These are phyloP conservation scores for Hemithea aestivaria DNA, from an alignment of 2,888 invertebrate genomes.

Conservation along the genomic window DNA sequence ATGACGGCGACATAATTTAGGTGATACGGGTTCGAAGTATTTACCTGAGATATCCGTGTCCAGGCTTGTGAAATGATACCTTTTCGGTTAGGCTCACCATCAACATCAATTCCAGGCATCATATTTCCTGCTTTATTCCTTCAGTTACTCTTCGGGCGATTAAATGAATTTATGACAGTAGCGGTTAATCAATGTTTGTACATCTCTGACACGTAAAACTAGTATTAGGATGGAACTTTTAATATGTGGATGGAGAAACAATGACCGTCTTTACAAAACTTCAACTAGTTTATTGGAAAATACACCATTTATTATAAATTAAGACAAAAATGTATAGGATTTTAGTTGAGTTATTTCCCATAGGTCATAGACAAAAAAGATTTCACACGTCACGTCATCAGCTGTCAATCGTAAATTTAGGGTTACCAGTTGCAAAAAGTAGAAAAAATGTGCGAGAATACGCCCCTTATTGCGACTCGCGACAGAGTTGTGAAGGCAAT, in stretches of 20 bases:
- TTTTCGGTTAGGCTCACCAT: constrained; percentile 77
- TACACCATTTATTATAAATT: constrained; percentile 4
- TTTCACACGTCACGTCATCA: constrained; percentile 21
- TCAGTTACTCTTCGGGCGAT: too few relatives aligned
- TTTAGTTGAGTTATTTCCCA: too few relatives aligned
- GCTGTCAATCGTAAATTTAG: constrained; percentile 12
- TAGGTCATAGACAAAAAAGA: too few relatives aligned
- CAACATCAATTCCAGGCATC: constrained; percentile 86
- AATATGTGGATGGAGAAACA: constrained; percentile 5
- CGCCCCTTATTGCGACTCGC: too few relatives aligned
- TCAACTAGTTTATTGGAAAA: constrained; percentile 2
- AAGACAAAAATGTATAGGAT: constrained; percentile 11
- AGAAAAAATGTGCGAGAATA: too few relatives aligned
- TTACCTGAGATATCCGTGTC: constrained; percentile 84
- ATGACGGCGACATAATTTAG: too few relatives aligned
- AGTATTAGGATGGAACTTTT: constrained; percentile 3
- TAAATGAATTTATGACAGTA: constrained; percentile 1
- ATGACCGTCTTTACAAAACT: constrained; percentile 8
- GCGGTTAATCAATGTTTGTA: constrained; percentile 20
- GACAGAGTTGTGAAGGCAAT: too few relatives aligned
- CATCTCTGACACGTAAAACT: constrained; percentile 34
- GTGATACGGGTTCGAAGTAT: background rate
- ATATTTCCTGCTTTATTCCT: constrained; percentile 51
- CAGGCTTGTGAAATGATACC: constrained; percentile 83
- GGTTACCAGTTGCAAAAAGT: background rate